Evolutionary conservation across 2,888 invertebrate genomes (phyloP).

Genomic region (Stomorhina lunata): DNA sequence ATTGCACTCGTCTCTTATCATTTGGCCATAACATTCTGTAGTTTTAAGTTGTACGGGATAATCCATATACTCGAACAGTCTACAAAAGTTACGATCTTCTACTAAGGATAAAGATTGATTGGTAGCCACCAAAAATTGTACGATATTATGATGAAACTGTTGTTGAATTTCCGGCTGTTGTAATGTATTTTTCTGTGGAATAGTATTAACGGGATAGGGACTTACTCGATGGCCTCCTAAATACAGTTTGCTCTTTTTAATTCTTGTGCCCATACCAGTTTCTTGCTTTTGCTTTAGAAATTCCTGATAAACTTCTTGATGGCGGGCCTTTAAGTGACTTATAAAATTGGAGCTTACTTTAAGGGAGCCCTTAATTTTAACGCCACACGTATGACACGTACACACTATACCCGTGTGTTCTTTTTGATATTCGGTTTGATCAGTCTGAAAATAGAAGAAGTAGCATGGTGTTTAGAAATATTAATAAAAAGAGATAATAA

Average conservation of each 20-base stretch:
- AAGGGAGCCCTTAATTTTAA: conserved; percentile 51
- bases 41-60: conserved; percentile 14
- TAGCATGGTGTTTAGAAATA: too few species aligned
- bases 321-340: conserved; percentile 47
- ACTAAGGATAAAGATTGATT: conserved; percentile 37
- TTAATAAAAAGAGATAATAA: neutral
- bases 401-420: conserved; percentile 42
- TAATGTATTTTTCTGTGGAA: neutral
- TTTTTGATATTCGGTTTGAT: conserved; percentile 39
- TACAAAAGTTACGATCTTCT: conserved; percentile 16
- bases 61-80: conserved; percentile 36
- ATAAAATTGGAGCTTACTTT: conserved; percentile 58
- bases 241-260: neutral
- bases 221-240: neutral
- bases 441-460: conserved; percentile 38
- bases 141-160: conserved; percentile 39
- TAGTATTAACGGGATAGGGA: conserved; percentile 31
- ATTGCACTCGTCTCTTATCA: conserved; percentile 46
- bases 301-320: conserved; percentile 52
- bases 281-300: conserved; percentile 47
- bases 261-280: neutral
- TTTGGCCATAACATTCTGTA: conserved; percentile 29
- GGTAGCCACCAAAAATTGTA: conserved; percentile 44
- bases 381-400: conserved; percentile 50
- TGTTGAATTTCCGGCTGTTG: conserved; percentile 37